These are phyloP conservation scores for Morone saxatilis DNA, from an alignment of 2,113 vertebrate genomes.

Conservation along the genomic window DNA sequence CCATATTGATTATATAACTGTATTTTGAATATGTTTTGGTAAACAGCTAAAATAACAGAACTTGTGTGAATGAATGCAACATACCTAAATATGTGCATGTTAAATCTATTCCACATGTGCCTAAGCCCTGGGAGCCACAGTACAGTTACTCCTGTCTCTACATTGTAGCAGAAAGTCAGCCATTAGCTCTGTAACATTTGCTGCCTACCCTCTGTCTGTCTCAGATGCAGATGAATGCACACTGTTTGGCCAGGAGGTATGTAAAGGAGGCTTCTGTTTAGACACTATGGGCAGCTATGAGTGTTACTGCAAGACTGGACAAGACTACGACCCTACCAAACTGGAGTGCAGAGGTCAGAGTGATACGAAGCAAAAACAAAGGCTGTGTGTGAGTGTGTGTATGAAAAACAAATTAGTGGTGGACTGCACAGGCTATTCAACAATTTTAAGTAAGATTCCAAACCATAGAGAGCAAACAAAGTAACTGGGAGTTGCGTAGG, in stretches of 20 bases:
- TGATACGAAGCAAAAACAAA: background rate
- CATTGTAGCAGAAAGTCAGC: background rate
- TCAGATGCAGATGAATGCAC: slow-evolving; percentile 96
- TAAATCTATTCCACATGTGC: background rate
- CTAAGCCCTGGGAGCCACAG: background rate
- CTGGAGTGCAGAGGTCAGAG: slow-evolving; percentile 94
- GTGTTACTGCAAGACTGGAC: slow-evolving; percentile 96
- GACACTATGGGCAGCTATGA: slow-evolving; percentile 91
- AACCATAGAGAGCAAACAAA: too few species aligned
- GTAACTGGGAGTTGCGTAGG: too few species aligned
- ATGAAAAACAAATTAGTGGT: too few species aligned
- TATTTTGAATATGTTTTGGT: too few species aligned
- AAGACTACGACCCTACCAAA: slow-evolving; percentile 92
- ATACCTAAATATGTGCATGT: background rate
- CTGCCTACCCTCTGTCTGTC: slow-evolving; percentile 28
- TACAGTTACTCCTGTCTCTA: background rate
- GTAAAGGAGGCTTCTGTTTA: slow-evolving; percentile 95
- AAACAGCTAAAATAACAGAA: too few species aligned
- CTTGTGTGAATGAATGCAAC: background rate
- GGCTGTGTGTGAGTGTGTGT: slow-evolving; percentile 1
- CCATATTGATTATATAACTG: too few species aligned
- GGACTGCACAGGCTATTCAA: too few species aligned
- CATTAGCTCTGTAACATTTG: background rate
- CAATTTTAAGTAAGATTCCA: too few species aligned
- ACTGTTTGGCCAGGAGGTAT: slow-evolving; percentile 94